Evolutionary conservation across 2,888 invertebrate genomes (phyloP).

Genomic region (Unio delphinus): DNA sequence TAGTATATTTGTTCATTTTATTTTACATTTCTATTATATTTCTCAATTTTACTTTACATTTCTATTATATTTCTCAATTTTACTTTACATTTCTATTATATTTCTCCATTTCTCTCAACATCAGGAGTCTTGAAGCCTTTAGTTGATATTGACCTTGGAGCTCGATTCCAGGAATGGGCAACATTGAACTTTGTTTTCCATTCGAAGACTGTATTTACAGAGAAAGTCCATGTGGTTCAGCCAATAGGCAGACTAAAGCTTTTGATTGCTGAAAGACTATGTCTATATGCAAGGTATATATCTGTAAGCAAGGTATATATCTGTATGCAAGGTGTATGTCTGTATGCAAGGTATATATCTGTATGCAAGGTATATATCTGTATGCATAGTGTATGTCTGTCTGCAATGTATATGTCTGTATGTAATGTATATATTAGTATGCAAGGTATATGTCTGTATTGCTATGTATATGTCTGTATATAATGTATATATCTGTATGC

Average conservation of each 20-base stretch:
- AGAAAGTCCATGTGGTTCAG: constrained; percentile 49
- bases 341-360: constrained; percentile 26
- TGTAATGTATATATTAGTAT: too few relatives aligned
- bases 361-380: too few relatives aligned
- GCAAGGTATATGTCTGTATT: too few relatives aligned
- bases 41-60: too few relatives aligned
- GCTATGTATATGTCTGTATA: too few relatives aligned
- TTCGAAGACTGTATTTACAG: constrained; percentile 35
- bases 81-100: neutral
- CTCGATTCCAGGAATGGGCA: constrained; percentile 50
- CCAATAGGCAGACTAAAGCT: constrained; percentile 49
- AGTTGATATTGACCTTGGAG: constrained; percentile 54
- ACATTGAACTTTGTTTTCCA: constrained; percentile 46
- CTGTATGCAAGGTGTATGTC: neutral
- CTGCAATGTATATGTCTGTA: too few relatives aligned
- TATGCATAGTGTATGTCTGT: too few relatives aligned
- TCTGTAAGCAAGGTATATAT: too few relatives aligned
- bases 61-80: neutral
- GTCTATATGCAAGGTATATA: constrained; percentile 29
- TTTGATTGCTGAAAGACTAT: constrained; percentile 40
- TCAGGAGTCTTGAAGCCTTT: constrained; percentile 46
- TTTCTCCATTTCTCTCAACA: constrained; percentile 2
- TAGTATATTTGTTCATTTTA: neutral
- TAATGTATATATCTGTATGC: too few relatives aligned
- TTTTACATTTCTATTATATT: too few relatives aligned